phyloP scores from a whole-genome alignment of 2,797 vertebrate genomes.

The Margarornis squamiger region DNA sequence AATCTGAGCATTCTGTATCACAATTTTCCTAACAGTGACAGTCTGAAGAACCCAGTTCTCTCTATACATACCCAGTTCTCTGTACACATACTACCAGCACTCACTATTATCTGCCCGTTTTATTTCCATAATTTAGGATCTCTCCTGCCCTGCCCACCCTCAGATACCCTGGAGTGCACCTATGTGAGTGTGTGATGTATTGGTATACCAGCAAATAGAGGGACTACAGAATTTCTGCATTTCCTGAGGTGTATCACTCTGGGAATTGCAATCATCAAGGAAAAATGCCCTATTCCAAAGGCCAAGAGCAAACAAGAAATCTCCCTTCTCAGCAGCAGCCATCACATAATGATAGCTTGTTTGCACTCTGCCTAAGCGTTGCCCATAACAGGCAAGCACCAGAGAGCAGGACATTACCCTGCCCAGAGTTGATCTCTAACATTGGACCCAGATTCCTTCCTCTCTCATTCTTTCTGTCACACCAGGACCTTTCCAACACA shows the following conservation, averaged over 20 bases:
- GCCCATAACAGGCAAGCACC: not conserved
- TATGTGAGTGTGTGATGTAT: accelerated
- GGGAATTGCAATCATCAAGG: not conserved
- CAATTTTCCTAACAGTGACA: not conserved
- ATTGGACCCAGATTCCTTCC: not conserved
- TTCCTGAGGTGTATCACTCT: not conserved
- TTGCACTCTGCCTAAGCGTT: not conserved
- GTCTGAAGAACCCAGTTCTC: not conserved
- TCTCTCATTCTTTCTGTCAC: not conserved
- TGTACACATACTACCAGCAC: not conserved
- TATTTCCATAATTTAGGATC: not conserved
- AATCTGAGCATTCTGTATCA: not conserved
- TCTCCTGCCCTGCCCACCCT: not conserved
- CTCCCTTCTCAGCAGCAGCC: not conserved
- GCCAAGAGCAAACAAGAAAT: not conserved
- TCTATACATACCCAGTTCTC: not conserved
- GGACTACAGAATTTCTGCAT: not conserved
- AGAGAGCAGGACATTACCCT: accelerated
- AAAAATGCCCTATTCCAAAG: not conserved
- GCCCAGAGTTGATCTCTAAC: not conserved
- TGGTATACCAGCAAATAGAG: not conserved
- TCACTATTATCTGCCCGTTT: not conserved
- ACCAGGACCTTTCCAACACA: not conserved
- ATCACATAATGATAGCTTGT: not conserved
- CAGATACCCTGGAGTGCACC: not conserved